Conservation (phyloP, 2,888 invertebrate species). For the Agrochola lychnidis region DNA sequence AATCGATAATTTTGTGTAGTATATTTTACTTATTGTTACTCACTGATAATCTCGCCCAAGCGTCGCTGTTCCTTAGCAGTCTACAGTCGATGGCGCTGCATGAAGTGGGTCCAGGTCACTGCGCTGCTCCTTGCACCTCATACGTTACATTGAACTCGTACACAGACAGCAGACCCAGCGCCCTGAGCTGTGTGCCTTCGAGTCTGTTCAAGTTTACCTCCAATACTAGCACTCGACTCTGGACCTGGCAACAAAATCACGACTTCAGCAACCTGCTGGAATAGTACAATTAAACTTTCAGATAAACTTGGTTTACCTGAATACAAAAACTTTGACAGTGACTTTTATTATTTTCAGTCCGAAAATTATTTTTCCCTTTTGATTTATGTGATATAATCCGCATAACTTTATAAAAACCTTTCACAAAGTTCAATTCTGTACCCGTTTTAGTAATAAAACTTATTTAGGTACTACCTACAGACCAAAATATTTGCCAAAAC, state of each 20-base stretch:
- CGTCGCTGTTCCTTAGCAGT: conserved; percentile 95
- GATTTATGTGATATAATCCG: too few species aligned
- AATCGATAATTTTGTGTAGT: too few species aligned
- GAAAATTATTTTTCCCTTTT: too few species aligned
- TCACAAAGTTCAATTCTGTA: not conserved
- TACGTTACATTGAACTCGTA: conserved; percentile 98
- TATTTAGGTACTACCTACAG: not conserved
- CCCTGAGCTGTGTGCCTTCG: too few species aligned
- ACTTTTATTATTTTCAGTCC: too few species aligned
- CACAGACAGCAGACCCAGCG: conserved; percentile 91
- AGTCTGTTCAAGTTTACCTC: conserved; percentile 92
- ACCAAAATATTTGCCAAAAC: not conserved
- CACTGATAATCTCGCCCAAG: conserved; percentile 93
- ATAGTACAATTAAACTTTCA: conserved; percentile 55
- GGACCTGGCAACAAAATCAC: conserved; percentile 80
- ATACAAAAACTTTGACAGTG: not conserved
- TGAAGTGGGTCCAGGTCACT: conserved; percentile 89
- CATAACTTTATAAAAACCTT: not conserved
- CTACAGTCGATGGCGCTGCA: conserved; percentile 96
- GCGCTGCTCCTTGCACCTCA: conserved; percentile 92
- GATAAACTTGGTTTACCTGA: not conserved
- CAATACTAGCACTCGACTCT: conserved; percentile 94
- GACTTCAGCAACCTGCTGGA: not conserved
- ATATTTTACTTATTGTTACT: conserved; percentile 78
- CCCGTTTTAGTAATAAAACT: not conserved